Percentiles rank a stretch among this genome's conserved stretches.
Conservation (phyloP, 2,113 vertebrate species). For the Heloderma charlesbogerti region DNA sequence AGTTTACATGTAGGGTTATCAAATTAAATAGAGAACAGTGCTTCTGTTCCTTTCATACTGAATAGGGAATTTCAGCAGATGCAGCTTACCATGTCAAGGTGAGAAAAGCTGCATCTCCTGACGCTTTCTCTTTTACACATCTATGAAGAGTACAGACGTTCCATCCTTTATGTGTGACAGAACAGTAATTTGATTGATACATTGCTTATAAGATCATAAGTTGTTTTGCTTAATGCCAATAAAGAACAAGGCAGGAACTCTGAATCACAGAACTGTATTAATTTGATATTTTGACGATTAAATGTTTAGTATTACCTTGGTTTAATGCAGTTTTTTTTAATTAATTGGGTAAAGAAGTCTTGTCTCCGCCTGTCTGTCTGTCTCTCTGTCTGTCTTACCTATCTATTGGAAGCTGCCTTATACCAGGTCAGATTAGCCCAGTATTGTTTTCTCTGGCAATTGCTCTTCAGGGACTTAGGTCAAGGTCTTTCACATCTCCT, state of each 20-base stretch:
- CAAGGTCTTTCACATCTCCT: not conserved
- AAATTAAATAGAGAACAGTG: slow-evolving; percentile 2
- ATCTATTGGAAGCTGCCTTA: not conserved
- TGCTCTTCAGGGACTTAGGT: not conserved
- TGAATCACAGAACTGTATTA: not conserved
- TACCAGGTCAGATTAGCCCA: not conserved
- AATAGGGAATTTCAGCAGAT: slow-evolving; percentile 1
- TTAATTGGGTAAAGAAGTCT: too few relatives aligned
- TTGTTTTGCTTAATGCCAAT: not conserved
- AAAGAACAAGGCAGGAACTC: not conserved
- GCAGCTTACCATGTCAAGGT: not conserved
- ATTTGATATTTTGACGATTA: not conserved
- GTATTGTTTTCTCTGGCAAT: not conserved
- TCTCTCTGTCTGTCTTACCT: too few relatives aligned
- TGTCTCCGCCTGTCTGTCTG: not conserved
- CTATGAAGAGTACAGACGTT: not conserved
- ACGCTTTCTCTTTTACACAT: not conserved
- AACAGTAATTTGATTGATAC: not conserved
- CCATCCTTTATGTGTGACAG: not conserved
- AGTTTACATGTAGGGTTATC: not conserved
- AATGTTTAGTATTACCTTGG: not conserved
- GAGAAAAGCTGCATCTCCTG: not conserved
- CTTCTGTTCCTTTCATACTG: not conserved
- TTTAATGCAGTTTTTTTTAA: not conserved
- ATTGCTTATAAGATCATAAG: not conserved